These are phyloP conservation scores for Dolomedes plantarius DNA, from an alignment of 2,888 invertebrate species.

Conservation along the genomic window DNA sequence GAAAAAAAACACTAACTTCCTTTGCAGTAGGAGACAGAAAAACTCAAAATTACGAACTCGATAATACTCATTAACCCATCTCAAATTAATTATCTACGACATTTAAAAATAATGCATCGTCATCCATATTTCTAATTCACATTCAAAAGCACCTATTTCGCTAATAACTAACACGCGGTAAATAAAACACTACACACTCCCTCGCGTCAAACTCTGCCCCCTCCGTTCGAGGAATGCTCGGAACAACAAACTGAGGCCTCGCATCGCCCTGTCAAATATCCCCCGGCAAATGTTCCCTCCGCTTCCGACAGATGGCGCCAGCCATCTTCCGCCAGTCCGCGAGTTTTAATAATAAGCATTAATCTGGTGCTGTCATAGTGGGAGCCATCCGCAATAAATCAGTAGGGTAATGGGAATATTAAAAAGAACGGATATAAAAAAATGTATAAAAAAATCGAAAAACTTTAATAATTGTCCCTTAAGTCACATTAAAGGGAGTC, in stretches of 20 bases:
- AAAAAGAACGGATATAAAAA: neutral
- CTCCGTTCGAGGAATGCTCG: neutral
- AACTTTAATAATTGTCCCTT: slow-evolving; percentile 24
- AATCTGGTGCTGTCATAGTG: slow-evolving; percentile 23
- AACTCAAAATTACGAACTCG: too few species aligned
- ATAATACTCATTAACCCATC: too few species aligned
- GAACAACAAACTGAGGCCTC: neutral
- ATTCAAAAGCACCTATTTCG: too few species aligned
- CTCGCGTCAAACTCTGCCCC: too few species aligned
- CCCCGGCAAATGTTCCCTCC: neutral
- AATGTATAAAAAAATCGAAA: neutral
- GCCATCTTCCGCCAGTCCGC: neutral
- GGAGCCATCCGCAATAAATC: slow-evolving; percentile 5
- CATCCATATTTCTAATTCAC: too few species aligned
- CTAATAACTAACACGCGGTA: too few species aligned
- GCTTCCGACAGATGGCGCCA: slow-evolving; percentile 18
- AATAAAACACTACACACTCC: too few species aligned
- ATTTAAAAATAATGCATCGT: too few species aligned
- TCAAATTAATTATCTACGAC: too few species aligned
- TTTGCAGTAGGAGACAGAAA: too few species aligned
- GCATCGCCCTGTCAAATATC: neutral
- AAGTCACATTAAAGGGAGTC: slow-evolving; percentile 12
- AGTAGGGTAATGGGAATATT: slow-evolving; percentile 17
- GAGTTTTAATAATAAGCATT: slow-evolving; percentile 14
- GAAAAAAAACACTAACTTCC: too few species aligned